Percentiles rank a stretch among this genome's conserved stretches.
Conservation (phyloP, 2,888 invertebrate genomes). For the Agriopis marginaria region DNA sequence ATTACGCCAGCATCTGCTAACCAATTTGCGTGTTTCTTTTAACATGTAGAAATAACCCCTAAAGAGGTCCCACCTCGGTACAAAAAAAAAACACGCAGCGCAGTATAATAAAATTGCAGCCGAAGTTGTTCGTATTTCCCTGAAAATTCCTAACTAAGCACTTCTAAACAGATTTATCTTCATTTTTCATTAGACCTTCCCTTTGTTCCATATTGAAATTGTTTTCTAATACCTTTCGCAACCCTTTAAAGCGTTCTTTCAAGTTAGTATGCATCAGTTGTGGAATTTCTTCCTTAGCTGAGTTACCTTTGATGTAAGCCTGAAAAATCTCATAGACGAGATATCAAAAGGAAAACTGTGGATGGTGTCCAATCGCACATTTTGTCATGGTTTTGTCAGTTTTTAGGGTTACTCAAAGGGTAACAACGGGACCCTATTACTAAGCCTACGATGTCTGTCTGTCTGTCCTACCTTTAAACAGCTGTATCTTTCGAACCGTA, state of each 20-base stretch:
- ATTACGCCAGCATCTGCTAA: too few relatives aligned
- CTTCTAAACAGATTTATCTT: conserved; percentile 13
- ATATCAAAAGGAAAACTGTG: neutral
- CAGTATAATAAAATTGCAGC: too few relatives aligned
- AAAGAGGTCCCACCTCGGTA: too few relatives aligned
- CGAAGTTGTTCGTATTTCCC: neutral
- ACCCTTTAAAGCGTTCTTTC: conserved; percentile 14
- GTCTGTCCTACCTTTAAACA: too few relatives aligned
- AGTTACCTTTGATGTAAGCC: conserved; percentile 7
- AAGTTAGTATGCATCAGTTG: conserved; percentile 18
- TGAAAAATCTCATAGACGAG: conserved; percentile 8
- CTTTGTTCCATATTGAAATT: conserved; percentile 31
- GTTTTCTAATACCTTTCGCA: conserved; percentile 21
- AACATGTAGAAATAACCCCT: too few relatives aligned
- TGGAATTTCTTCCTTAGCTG: conserved; percentile 8
- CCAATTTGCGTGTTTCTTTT: too few relatives aligned
- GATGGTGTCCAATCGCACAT: neutral
- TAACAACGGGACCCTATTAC: too few relatives aligned
- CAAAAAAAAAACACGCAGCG: too few relatives aligned
- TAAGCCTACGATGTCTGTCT: too few relatives aligned
- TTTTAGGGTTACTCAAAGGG: too few relatives aligned
- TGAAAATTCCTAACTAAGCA: conserved; percentile 1
- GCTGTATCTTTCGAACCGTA: too few relatives aligned
- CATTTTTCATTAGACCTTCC: conserved; percentile 18
- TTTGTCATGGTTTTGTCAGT: too few relatives aligned